Evolutionary conservation across 1,140 invertebrate genomes (phyloP).

Genomic region (Venturia canescens): DNA sequence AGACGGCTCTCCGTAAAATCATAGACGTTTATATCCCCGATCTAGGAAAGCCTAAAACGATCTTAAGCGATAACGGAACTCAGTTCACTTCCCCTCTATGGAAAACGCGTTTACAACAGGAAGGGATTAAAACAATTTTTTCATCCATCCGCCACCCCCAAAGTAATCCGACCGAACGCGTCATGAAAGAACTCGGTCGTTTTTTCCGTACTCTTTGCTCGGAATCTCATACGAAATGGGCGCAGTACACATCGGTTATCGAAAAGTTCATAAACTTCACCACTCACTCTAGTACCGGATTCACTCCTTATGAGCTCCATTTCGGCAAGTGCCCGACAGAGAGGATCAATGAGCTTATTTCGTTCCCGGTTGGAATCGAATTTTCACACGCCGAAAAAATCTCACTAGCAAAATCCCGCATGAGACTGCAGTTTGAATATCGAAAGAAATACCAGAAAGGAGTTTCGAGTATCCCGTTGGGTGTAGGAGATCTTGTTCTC

Average conservation of each 20-base stretch:
- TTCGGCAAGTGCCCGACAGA: constrained; percentile 29
- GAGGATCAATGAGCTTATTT: background rate
- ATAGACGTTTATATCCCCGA: background rate
- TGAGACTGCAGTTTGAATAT: constrained; percentile 4
- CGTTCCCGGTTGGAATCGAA: background rate
- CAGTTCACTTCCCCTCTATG: constrained; percentile 28
- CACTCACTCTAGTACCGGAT: constrained; percentile 46
- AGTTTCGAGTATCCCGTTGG: background rate
- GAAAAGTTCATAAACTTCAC: constrained; percentile 37
- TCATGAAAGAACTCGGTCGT: constrained; percentile 38
- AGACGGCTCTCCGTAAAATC: background rate
- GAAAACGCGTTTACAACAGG: constrained; percentile 12
- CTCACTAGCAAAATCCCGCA: background rate
- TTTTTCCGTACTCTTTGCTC: constrained; percentile 45
- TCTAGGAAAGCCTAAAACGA: constrained; percentile 26
- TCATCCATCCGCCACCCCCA: constrained; percentile 40
- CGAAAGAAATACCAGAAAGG: background rate
- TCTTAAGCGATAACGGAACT: constrained; percentile 26
- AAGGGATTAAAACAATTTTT: constrained; percentile 32
- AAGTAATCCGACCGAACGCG: constrained; percentile 41
- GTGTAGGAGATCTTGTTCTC: constrained; percentile 33
- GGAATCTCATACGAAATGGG: constrained; percentile 37
- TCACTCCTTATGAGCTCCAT: constrained; percentile 49
- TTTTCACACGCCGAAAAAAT: background rate
- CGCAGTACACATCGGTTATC: constrained; percentile 27